Conservation (phyloP, 2,113 vertebrate genomes). For the Proteles cristata region DNA sequence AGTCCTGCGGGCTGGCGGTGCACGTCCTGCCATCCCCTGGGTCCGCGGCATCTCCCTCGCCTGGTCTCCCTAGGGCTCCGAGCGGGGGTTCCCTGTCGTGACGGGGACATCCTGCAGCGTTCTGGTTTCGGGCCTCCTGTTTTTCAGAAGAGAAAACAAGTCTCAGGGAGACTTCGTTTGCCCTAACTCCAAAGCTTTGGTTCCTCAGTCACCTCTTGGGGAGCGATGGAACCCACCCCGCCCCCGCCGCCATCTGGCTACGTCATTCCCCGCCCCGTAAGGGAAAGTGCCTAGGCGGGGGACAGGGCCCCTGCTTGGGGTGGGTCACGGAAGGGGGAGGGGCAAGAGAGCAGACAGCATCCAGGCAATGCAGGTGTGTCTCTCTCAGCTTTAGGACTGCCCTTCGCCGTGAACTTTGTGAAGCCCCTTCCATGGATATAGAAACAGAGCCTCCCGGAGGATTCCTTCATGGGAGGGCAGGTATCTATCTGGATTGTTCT, state of each 20-base stretch:
- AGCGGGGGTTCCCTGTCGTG: neutral
- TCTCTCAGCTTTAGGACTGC: neutral
- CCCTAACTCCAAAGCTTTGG: neutral
- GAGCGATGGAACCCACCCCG: no score
- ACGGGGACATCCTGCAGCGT: neutral
- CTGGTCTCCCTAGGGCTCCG: fast-evolving
- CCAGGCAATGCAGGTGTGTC: neutral
- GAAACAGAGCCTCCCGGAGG: neutral
- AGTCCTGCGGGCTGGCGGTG: neutral
- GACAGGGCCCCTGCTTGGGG: neutral
- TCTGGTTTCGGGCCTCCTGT: neutral
- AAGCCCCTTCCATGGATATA: neutral
- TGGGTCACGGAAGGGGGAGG: neutral
- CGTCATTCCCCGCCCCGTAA: neutral
- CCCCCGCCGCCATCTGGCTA: no score
- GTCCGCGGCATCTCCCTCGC: neutral
- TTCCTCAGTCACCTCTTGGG: neutral
- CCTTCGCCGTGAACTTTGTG: neutral
- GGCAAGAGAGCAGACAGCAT: neutral
- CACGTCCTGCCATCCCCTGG: neutral
- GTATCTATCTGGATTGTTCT: neutral
- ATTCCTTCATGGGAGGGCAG: neutral
- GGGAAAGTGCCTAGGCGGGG: neutral
- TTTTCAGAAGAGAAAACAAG: neutral
- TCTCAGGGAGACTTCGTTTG: neutral